Percentiles rank a stretch among this genome's conserved stretches.
Conservation (phyloP, 2,113 vertebrate genomes). For the Neodon shergylaensis region DNA sequence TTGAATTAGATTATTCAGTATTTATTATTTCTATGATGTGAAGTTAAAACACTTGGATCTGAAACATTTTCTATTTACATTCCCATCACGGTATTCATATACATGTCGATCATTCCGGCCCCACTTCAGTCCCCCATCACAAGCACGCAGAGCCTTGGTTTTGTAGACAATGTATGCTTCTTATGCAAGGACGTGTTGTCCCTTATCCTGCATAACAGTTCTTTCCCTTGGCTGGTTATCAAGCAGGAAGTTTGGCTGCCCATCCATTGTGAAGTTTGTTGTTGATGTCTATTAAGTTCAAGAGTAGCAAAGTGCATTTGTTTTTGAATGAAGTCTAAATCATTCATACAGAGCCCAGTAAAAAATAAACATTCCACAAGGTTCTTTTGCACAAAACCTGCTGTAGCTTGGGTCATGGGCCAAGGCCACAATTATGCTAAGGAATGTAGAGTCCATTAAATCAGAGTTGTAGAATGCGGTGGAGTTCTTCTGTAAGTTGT, state of each 20-base stretch:
- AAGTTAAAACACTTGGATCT: slow-evolving; percentile 78
- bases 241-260: slow-evolving; percentile 63
- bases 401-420: slow-evolving; percentile 49
- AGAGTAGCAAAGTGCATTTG: slow-evolving; percentile 68
- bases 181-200: slow-evolving; percentile 39
- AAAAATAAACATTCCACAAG: slow-evolving; percentile 74
- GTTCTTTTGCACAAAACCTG: slow-evolving; percentile 64
- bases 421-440: slow-evolving; percentile 56
- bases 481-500: slow-evolving; percentile 67
- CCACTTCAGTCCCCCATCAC: slow-evolving; percentile 40
- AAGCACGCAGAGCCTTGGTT: slow-evolving; percentile 58
- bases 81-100: slow-evolving; percentile 60
- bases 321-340: slow-evolving; percentile 81
- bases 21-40: slow-evolving; percentile 83
- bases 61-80: slow-evolving; percentile 78
- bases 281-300: slow-evolving; percentile 59
- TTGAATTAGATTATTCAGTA: slow-evolving; percentile 82
- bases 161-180: slow-evolving; percentile 66
- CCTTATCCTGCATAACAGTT: background rate
- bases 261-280: slow-evolving; percentile 48
- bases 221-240: slow-evolving; percentile 66
- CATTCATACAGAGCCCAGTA: slow-evolving; percentile 74
- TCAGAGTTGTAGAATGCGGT: slow-evolving; percentile 34
- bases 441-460: slow-evolving; percentile 47
- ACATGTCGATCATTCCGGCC: slow-evolving; percentile 69